A percentile compares a stretch with the other conserved stretches of the same genome.
Conservation (phyloP, 2,113 vertebrate genomes). For the Xiphophorus couchianus region DNA sequence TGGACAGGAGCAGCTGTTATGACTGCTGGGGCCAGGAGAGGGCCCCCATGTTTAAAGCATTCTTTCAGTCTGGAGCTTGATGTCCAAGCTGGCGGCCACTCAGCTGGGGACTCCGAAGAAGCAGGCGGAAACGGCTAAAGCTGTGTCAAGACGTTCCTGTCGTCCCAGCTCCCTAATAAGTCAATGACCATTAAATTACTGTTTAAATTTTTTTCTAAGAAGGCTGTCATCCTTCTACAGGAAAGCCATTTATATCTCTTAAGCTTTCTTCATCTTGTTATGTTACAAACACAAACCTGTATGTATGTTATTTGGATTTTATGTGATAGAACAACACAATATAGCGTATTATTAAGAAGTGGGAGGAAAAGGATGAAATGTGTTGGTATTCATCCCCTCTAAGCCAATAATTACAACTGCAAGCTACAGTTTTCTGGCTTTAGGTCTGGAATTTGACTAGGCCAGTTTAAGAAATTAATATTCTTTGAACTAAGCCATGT, state of each 20-base stretch:
- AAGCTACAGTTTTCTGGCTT: no score
- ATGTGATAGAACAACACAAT: background rate
- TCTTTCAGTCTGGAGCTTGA: conserved; percentile 61
- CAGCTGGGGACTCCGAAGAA: conserved; percentile 48
- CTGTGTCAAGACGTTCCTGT: conserved; percentile 14
- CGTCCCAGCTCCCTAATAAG: conserved; percentile 21
- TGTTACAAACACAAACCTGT: no score
- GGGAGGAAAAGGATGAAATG: background rate
- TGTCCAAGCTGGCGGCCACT: conserved; percentile 46
- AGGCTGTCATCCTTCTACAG: background rate
- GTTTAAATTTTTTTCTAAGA: conserved; percentile 14
- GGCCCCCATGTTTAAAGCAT: conserved; percentile 66
- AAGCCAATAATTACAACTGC: no score
- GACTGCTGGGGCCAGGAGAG: conserved; percentile 24
- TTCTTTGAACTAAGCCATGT: background rate
- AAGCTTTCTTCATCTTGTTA: no score
- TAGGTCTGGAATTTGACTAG: no score
- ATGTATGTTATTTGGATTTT: background rate
- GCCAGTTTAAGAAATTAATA: background rate
- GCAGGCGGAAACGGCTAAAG: background rate
- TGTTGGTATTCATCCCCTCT: background rate
- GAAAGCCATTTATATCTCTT: conserved; percentile 9
- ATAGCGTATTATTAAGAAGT: background rate
- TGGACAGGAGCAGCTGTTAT: conserved; percentile 64
- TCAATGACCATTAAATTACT: conserved; percentile 24